phyloP scores from a whole-genome alignment of 1,140 invertebrate species.

The Neelides sp. region DNA sequence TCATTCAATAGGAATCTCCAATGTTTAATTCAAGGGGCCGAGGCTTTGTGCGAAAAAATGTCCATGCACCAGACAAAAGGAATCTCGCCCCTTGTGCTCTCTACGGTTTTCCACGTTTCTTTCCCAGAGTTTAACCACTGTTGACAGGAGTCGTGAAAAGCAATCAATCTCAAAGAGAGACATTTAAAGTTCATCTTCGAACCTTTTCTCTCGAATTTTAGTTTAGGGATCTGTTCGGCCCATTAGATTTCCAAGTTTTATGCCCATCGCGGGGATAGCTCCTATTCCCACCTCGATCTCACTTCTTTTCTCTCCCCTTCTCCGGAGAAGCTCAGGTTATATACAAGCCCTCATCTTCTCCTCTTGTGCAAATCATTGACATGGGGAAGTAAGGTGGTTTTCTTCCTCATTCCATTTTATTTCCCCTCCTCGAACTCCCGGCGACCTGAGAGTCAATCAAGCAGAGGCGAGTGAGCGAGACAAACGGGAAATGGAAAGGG shows the following conservation, averaged over 20 bases:
- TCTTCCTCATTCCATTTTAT: neutral
- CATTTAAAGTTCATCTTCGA: slow-evolving; percentile 25
- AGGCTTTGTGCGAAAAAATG: too few species aligned
- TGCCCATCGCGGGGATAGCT: slow-evolving; percentile 24
- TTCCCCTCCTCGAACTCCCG: neutral
- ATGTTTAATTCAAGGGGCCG: too few species aligned
- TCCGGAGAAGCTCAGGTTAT: too few species aligned
- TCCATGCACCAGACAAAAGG: too few species aligned
- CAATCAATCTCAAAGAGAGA: slow-evolving; percentile 24
- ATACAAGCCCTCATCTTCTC: too few species aligned
- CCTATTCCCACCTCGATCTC: slow-evolving; percentile 19
- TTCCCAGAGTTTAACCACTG: too few species aligned
- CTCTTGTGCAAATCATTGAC: too few species aligned
- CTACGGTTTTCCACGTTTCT: too few species aligned
- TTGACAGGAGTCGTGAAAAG: slow-evolving; percentile 15
- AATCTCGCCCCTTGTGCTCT: too few species aligned
- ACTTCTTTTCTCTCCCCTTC: too few species aligned
- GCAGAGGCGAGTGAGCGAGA: neutral
- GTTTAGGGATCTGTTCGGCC: slow-evolving; percentile 17
- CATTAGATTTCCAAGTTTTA: slow-evolving; percentile 22
- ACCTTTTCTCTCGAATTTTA: slow-evolving; percentile 20
- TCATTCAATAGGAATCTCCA: too few species aligned
- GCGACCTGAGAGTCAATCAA: slow-evolving; percentile 4
- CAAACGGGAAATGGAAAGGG: slow-evolving; percentile 15
- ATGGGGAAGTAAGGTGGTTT: too few species aligned